Conservation (phyloP, 2,797 vertebrate species). For the Notamacropus eugenii region DNA sequence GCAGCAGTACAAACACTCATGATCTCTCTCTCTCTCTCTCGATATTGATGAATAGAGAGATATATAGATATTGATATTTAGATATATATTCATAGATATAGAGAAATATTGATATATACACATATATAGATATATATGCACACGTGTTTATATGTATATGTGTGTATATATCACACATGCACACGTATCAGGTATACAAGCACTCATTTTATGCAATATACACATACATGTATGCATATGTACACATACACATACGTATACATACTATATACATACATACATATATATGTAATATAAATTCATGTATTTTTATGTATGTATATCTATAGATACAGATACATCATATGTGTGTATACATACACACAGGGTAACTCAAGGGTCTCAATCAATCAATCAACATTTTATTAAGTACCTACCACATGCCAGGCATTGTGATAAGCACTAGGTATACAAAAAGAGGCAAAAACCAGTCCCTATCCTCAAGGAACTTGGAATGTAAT, state of each 20-base stretch:
- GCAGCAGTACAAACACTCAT: too few species aligned
- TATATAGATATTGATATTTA: too few species aligned
- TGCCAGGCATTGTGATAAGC: neutral
- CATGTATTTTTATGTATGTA: neutral
- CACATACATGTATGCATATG: too few species aligned
- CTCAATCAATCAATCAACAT: neutral
- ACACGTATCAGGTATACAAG: neutral
- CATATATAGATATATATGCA: too few species aligned
- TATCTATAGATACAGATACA: neutral
- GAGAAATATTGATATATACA: too few species aligned
- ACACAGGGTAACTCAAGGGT: neutral
- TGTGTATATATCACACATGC: too few species aligned
- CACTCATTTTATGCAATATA: neutral
- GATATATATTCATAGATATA: too few species aligned
- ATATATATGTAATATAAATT: neutral
- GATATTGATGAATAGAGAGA: too few species aligned
- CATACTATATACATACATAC: too few species aligned
- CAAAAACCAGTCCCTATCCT: neutral
- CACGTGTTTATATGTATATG: too few species aligned
- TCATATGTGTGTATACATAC: neutral
- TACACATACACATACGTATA: too few species aligned
- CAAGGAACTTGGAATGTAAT: neutral
- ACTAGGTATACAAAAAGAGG: neutral
- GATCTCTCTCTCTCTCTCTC: too few species aligned
- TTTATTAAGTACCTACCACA: neutral